These are phyloP conservation scores for Conomelus anceps DNA, from an alignment of 2,888 invertebrate species.

Conservation along the genomic window DNA sequence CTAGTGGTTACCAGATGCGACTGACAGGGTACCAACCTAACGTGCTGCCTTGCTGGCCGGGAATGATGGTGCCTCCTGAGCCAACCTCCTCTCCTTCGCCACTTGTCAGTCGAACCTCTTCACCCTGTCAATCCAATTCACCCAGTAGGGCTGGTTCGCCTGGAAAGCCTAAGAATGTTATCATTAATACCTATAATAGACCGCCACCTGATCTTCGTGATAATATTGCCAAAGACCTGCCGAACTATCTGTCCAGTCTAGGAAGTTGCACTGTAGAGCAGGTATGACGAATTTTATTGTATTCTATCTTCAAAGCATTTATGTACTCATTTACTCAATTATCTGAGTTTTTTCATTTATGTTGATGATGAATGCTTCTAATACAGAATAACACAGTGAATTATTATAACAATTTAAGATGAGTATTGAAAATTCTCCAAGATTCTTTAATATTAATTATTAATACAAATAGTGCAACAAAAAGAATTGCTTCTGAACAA, in stretches of 20 bases:
- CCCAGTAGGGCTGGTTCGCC: slow-evolving; percentile 64
- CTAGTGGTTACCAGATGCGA: slow-evolving; percentile 9
- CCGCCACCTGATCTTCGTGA: slow-evolving; percentile 23
- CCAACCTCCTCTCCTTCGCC: slow-evolving; percentile 54
- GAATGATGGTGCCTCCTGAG: slow-evolving; percentile 12
- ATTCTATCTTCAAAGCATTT: not conserved
- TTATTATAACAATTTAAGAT: not conserved
- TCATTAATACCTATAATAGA: slow-evolving; percentile 23
- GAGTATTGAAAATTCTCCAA: not conserved
- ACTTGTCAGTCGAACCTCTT: slow-evolving; percentile 63
- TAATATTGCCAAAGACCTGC: slow-evolving; percentile 33
- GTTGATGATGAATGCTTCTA: not conserved
- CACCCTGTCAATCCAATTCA: slow-evolving; percentile 57
- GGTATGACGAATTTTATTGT: slow-evolving; percentile 36
- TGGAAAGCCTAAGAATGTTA: slow-evolving; percentile 13
- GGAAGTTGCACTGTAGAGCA: slow-evolving; percentile 43
- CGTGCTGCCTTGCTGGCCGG: slow-evolving; percentile 3
- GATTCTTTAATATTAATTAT: not conserved
- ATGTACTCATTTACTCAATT: not conserved
- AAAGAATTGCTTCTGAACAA: too few species aligned
- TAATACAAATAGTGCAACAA: too few species aligned
- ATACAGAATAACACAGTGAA: not conserved
- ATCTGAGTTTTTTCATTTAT: not conserved
- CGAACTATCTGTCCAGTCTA: slow-evolving; percentile 42
- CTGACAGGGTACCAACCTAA: slow-evolving; percentile 15